phyloP scores from a whole-genome alignment of 1,140 invertebrate genomes.

The Trialeurodes vaporariorum region DNA sequence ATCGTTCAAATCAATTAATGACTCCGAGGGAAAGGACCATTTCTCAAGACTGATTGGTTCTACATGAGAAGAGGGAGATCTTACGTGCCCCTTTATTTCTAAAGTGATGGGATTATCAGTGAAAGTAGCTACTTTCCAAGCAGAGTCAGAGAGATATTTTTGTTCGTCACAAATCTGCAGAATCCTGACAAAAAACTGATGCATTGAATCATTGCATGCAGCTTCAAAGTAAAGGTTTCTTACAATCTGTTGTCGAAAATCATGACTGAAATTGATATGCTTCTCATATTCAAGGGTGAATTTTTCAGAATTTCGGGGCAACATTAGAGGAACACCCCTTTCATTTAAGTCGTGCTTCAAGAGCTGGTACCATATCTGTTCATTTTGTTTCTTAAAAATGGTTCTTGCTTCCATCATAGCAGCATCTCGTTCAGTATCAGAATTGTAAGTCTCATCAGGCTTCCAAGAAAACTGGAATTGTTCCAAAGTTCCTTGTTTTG shows the following conservation, averaged over 20 bases:
- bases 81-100: not conserved
- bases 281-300: not conserved
- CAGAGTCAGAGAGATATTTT: not conserved
- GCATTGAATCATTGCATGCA: not conserved
- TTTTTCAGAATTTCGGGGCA: not conserved
- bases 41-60: not conserved
- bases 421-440: not conserved
- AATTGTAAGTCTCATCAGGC: not conserved
- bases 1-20: not conserved
- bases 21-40: not conserved
- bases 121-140: not conserved
- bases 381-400: not conserved
- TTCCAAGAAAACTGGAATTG: not conserved
- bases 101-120: not conserved
- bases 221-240: not conserved
- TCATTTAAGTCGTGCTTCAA: not conserved
- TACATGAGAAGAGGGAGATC: not conserved
- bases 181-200: not conserved
- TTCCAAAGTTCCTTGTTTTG: not conserved
- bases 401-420: not conserved
- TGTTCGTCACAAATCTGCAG: not conserved
- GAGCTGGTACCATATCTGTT: not conserved
- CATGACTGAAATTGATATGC: not conserved
- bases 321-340: not conserved
- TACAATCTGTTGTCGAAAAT: not conserved